A percentile compares a stretch with the other conserved stretches of the same genome.
phyloP scores from a whole-genome alignment of 2,113 vertebrate species.

The Piprites chloris region DNA sequence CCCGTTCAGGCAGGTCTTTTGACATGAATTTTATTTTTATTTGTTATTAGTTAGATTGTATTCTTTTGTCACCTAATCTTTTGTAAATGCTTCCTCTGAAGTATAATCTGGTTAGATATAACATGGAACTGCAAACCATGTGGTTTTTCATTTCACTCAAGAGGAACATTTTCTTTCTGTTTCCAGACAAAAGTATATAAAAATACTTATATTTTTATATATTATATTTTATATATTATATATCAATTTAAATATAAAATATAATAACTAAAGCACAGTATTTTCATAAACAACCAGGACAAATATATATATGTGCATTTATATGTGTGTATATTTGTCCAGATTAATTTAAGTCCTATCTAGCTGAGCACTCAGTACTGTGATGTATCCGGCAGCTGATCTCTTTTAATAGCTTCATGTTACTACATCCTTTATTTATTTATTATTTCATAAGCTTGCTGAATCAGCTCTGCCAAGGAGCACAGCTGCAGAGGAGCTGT shows the following conservation, averaged over 20 bases:
- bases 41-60: background rate
- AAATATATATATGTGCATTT: background rate
- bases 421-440: slow-evolving; percentile 57
- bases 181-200: background rate
- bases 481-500: slow-evolving; percentile 23
- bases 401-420: slow-evolving; percentile 38
- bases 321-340: background rate
- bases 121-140: background rate
- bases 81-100: background rate
- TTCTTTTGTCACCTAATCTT: background rate
- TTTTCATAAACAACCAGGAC: background rate
- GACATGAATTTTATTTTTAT: background rate
- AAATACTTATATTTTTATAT: background rate
- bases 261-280: background rate
- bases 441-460: slow-evolving; percentile 37
- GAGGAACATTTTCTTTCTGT: background rate
- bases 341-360: background rate
- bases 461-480: background rate
- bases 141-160: background rate
- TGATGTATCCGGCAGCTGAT: slow-evolving; percentile 38
- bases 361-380: background rate
- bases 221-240: background rate
- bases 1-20: background rate
- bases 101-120: background rate
- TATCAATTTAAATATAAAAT: background rate